Percentiles rank a stretch among this genome's conserved stretches.
phyloP scores from a whole-genome alignment of 2,797 vertebrate species.

The Mus minutoides region DNA sequence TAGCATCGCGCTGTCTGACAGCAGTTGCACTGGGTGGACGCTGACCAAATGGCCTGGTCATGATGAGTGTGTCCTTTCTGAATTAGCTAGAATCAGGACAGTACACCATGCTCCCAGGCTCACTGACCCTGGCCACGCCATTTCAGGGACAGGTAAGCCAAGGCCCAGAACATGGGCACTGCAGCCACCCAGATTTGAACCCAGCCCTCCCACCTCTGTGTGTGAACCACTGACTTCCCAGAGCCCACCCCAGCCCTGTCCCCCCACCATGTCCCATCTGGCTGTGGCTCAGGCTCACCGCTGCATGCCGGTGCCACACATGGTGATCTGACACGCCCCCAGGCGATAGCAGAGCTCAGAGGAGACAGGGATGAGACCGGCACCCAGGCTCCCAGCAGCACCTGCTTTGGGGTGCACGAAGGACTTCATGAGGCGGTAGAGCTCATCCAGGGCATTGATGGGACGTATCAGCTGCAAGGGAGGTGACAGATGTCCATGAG shows the following conservation, averaged over 20 bases:
- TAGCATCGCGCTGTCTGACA: too few species aligned
- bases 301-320: conserved; percentile 98
- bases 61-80: not conserved
- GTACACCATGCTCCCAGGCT: not conserved
- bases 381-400: conserved; percentile 89
- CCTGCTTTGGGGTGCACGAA: conserved; percentile 90
- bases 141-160: not conserved
- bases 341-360: conserved; percentile 97
- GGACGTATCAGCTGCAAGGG: conserved; percentile 94
- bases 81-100: not conserved
- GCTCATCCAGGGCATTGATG: conserved; percentile 98
- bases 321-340: conserved; percentile 96
- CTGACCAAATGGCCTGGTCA: not conserved
- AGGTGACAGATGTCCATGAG: fast-evolving
- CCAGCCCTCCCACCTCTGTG: not conserved
- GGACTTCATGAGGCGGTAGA: conserved; percentile 96
- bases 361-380: conserved; percentile 93
- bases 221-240: not conserved
- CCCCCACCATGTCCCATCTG: fast-evolving
- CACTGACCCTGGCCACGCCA: not conserved
- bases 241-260: not conserved
- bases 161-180: not conserved
- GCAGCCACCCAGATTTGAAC: not conserved
- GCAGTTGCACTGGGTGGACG: fast-evolving
- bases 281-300: conserved; percentile 89